These are phyloP conservation scores for Chaetorhynchus papuensis DNA, from an alignment of 2,113 vertebrate genomes.

Conservation along the genomic window DNA sequence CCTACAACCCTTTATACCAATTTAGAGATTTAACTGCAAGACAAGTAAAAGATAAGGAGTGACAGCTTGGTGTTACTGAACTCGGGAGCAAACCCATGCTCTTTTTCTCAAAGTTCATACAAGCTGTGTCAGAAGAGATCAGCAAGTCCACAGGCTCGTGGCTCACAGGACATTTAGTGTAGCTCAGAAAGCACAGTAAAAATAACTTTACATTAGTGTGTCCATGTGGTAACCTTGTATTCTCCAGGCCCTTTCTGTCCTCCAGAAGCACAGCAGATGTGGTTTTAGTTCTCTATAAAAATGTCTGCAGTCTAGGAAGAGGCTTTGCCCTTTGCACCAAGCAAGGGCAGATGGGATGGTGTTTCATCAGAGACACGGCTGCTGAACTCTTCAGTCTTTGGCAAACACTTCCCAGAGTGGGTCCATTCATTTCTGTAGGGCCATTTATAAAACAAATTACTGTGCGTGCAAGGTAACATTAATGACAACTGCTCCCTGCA, in stretches of 20 bases:
- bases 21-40: background rate
- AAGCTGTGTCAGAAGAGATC: background rate
- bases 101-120: background rate
- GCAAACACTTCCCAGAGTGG: background rate
- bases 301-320: background rate
- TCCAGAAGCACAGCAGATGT: background rate
- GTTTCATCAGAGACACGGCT: background rate
- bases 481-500: background rate
- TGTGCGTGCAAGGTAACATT: background rate
- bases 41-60: background rate
- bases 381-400: background rate
- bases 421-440: background rate
- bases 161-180: background rate
- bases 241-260: background rate
- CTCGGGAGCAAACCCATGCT: background rate
- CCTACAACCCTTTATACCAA: background rate
- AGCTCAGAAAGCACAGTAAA: background rate
- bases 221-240: background rate
- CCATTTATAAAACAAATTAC: constrained; percentile 1
- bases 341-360: background rate
- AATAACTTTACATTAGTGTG: background rate
- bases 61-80: background rate
- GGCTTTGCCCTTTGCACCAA: background rate
- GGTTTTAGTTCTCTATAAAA: background rate
- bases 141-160: rapidly evolving